Conservation (phyloP, 2,113 vertebrate genomes). For the Haemorhous mexicanus region DNA sequence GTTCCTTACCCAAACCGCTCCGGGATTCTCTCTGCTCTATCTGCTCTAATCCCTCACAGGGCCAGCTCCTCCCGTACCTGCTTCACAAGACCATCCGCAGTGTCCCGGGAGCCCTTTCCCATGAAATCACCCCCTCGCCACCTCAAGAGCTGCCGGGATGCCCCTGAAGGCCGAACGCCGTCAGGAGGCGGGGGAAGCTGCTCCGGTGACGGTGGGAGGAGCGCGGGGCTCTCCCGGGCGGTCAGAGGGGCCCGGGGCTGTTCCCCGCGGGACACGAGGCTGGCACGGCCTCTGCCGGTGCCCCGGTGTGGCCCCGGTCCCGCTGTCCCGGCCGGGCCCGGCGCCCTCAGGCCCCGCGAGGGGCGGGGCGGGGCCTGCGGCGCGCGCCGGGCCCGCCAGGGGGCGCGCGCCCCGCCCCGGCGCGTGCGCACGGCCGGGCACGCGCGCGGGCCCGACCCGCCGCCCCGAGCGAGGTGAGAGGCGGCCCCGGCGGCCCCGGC, state of each 20-base stretch:
- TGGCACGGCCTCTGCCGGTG: neutral
- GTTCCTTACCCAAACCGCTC: neutral
- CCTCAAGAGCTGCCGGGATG: accelerated
- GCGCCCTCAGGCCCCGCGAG: too few species aligned
- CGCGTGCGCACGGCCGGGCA: too few species aligned
- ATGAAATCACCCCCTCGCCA: accelerated
- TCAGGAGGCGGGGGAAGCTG: accelerated
- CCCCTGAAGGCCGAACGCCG: too few species aligned
- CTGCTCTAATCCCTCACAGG: neutral
- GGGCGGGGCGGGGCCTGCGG: too few species aligned
- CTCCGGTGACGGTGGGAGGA: accelerated
- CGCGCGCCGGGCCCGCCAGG: too few species aligned
- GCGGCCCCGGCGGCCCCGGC: too few species aligned
- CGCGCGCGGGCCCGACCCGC: too few species aligned
- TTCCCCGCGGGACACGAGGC: too few species aligned
- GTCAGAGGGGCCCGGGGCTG: accelerated
- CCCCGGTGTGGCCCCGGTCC: too few species aligned
- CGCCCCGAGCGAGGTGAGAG: too few species aligned
- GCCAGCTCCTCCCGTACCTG: neutral
- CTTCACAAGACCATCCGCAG: accelerated
- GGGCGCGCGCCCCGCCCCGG: too few species aligned
- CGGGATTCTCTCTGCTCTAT: accelerated
- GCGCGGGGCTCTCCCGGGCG: neutral
- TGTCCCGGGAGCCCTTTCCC: accelerated
- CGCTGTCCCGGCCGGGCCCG: too few species aligned